Percentiles rank a stretch among this genome's conserved stretches.
Conservation (phyloP, 2,888 invertebrate genomes). For the Melipona beecheii region DNA sequence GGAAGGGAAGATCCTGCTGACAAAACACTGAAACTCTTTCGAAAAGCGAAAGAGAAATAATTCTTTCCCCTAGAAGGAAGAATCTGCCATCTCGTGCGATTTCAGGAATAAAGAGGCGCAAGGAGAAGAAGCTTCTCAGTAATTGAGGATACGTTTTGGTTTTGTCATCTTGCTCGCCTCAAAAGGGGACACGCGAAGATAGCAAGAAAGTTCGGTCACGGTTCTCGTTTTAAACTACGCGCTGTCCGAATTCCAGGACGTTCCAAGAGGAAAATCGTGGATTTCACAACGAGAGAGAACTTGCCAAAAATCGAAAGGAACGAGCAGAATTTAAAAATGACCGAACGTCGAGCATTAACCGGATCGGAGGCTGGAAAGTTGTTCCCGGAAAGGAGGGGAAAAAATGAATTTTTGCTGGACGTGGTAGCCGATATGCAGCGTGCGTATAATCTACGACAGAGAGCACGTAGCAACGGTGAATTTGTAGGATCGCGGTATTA, state of each 20-base stretch:
- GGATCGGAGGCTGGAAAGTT: slow-evolving; percentile 35
- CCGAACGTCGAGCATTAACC: slow-evolving; percentile 23
- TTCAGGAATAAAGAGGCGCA: slow-evolving; percentile 15
- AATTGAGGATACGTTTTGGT: slow-evolving; percentile 8
- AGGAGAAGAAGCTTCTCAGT: neutral
- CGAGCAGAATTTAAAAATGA: neutral
- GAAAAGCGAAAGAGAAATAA: slow-evolving; percentile 36
- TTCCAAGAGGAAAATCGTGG: neutral
- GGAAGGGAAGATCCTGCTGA: slow-evolving; percentile 34
- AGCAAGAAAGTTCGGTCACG: neutral
- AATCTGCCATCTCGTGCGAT: slow-evolving; percentile 18
- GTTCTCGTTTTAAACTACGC: neutral
- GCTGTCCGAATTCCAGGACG: neutral
- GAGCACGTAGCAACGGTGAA: slow-evolving; percentile 53
- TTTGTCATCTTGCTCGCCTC: neutral
- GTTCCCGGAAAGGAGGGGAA: slow-evolving; percentile 3
- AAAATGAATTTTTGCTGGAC: neutral
- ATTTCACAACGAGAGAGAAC: neutral
- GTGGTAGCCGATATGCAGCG: slow-evolving; percentile 28
- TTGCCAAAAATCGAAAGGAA: neutral
- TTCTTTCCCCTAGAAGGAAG: neutral
- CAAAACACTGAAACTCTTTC: slow-evolving; percentile 44
- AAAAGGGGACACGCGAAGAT: neutral
- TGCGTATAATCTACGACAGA: slow-evolving; percentile 59
- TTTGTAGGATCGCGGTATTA: slow-evolving; percentile 57